A percentile compares a stretch with the other conserved stretches of the same genome.
Conservation (phyloP, 2,888 invertebrate species). For the Laothoe populi region DNA sequence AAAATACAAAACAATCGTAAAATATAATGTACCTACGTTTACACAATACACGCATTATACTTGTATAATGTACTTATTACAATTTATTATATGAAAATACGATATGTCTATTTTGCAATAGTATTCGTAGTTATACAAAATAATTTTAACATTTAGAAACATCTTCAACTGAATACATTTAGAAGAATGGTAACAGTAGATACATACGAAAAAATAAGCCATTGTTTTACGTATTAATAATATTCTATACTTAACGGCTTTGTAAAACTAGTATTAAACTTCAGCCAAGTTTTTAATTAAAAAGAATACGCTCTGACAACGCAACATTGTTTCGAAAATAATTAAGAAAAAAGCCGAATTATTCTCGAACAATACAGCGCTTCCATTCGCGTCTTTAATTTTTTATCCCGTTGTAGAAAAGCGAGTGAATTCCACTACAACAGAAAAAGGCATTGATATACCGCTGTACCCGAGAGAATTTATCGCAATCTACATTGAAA, state of each 20-base stretch:
- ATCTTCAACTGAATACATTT: no score
- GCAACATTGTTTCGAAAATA: not conserved
- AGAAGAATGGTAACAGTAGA: no score
- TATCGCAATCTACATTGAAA: not conserved
- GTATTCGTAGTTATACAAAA: no score
- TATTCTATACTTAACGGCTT: not conserved
- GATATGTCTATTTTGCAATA: no score
- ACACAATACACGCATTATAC: no score
- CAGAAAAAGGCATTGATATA: not conserved
- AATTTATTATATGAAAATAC: no score
- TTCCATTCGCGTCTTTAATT: constrained; percentile 1
- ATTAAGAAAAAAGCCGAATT: constrained; percentile 7
- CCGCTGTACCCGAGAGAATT: not conserved
- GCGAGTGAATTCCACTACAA: not conserved
- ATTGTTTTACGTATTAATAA: no score
- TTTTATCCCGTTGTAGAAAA: not conserved
- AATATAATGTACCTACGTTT: no score
- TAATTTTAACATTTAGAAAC: no score
- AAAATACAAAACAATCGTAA: no score
- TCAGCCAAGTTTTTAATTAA: constrained; percentile 19
- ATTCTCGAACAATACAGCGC: not conserved
- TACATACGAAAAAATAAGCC: not conserved
- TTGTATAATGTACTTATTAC: no score
- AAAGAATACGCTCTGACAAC: not conserved
- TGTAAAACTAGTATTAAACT: not conserved